phyloP scores from a whole-genome alignment of 2,888 invertebrate genomes.

The Tenodera sinensis region DNA sequence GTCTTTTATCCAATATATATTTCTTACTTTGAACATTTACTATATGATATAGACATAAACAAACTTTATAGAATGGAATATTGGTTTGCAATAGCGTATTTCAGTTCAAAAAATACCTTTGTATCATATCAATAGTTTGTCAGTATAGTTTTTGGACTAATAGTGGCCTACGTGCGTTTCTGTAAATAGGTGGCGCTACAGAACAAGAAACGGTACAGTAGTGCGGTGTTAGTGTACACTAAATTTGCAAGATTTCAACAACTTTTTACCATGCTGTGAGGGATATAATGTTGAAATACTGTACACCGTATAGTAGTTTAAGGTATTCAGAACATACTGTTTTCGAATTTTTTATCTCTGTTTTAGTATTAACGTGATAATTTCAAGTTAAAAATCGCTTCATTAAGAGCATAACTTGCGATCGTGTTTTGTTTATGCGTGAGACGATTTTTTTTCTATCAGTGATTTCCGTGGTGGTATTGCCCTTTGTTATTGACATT shows the following conservation, averaged over 20 bases:
- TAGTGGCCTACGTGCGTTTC: conserved; percentile 28
- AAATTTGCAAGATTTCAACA: conserved; percentile 12
- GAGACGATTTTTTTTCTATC: conserved; percentile 25
- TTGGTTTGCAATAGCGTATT: neutral
- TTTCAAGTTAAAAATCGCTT: neutral
- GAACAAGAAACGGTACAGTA: conserved; percentile 27
- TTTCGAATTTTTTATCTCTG: neutral
- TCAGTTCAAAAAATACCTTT: neutral
- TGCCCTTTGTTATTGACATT: conserved; percentile 23
- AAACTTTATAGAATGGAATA: neutral
- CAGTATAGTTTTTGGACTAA: neutral
- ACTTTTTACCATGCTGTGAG: conserved; percentile 4
- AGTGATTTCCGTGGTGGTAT: conserved; percentile 1
- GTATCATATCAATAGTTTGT: neutral
- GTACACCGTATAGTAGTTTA: conserved; percentile 2
- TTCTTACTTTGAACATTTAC: neutral
- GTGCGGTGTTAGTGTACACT: conserved; percentile 22
- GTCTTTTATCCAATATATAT: neutral
- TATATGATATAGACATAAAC: neutral
- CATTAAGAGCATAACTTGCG: conserved; percentile 10
- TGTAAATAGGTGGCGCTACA: conserved; percentile 27
- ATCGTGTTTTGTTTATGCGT: conserved; percentile 30
- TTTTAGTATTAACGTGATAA: neutral
- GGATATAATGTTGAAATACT: neutral
- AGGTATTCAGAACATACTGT: conserved; percentile 16